Evolutionary conservation across 2,797 vertebrate genomes (phyloP).

Genomic region (Chiloscyllium punctatum): DNA sequence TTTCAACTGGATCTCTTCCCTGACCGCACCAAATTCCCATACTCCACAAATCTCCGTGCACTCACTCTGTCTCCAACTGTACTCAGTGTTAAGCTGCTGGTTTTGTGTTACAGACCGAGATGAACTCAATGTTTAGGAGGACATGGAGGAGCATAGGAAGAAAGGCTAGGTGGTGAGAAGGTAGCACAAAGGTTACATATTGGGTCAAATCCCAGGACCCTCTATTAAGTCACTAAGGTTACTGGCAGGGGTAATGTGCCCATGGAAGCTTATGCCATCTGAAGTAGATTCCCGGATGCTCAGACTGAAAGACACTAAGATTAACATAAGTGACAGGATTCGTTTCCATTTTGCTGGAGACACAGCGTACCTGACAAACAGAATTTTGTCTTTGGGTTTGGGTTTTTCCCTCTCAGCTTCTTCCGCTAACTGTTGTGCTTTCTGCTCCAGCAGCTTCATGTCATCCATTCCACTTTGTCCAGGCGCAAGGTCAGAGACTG

Average conservation of each 20-base stretch:
- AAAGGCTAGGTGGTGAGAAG: neutral
- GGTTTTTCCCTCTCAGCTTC: slow-evolving; percentile 79
- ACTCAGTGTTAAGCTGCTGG: too few relatives aligned
- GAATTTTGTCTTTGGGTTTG: slow-evolving; percentile 80
- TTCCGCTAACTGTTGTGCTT: slow-evolving; percentile 75
- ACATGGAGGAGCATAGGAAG: neutral
- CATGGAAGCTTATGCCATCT: too few relatives aligned
- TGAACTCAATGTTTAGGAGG: neutral
- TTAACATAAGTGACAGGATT: neutral
- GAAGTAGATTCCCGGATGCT: neutral
- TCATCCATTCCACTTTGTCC: slow-evolving; percentile 80
- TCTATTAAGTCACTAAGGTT: neutral
- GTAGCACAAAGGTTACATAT: neutral
- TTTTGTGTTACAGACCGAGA: neutral
- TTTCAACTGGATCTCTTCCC: too few relatives aligned
- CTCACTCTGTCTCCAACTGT: too few relatives aligned
- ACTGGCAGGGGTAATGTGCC: neutral
- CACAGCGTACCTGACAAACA: slow-evolving; percentile 76
- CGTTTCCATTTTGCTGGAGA: neutral
- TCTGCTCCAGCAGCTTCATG: slow-evolving; percentile 87
- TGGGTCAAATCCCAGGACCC: neutral
- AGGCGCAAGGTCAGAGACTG: slow-evolving; percentile 81
- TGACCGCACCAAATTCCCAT: too few relatives aligned
- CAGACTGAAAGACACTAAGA: neutral
- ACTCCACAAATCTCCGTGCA: too few relatives aligned